phyloP scores from a whole-genome alignment of 2,888 invertebrate species.

The Meliscaeva auricollis region DNA sequence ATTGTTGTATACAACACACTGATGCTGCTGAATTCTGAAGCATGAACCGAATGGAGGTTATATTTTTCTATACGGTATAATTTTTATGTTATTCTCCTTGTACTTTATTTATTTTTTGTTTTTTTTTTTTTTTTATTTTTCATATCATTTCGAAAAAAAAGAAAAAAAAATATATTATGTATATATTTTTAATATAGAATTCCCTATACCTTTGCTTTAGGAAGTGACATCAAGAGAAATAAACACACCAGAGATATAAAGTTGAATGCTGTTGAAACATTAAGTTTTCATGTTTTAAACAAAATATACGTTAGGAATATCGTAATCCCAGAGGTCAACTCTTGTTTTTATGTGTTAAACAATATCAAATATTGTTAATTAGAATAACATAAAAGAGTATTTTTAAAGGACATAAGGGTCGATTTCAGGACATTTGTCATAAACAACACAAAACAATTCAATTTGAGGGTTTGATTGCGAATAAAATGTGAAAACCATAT shows the following conservation, averaged over 20 bases:
- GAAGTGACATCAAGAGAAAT: not conserved
- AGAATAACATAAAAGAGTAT: too few relatives aligned
- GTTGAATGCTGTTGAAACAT: not conserved
- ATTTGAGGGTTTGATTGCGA: too few relatives aligned
- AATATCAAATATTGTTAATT: too few relatives aligned
- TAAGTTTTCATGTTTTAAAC: slow-evolving; percentile 15
- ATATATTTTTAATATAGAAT: not conserved
- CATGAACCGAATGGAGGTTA: slow-evolving; percentile 37
- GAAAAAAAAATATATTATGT: not conserved
- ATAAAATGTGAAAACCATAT: too few relatives aligned
- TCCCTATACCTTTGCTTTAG: not conserved
- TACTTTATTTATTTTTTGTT: not conserved
- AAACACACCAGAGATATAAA: slow-evolving; percentile 3
- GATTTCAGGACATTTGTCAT: too few relatives aligned
- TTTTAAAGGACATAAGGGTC: too few relatives aligned
- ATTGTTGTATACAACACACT: slow-evolving; percentile 7
- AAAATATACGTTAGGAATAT: too few relatives aligned
- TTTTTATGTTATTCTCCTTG: slow-evolving; percentile 22
- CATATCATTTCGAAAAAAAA: not conserved
- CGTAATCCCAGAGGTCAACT: too few relatives aligned
- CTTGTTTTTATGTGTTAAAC: too few relatives aligned
- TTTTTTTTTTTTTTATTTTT: not conserved
- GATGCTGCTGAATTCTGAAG: slow-evolving; percentile 3
- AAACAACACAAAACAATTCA: too few relatives aligned
- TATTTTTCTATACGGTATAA: slow-evolving; percentile 15